These are phyloP conservation scores for Aleiodes testaceus DNA, from an alignment of 2,888 invertebrate species.

Conservation along the genomic window DNA sequence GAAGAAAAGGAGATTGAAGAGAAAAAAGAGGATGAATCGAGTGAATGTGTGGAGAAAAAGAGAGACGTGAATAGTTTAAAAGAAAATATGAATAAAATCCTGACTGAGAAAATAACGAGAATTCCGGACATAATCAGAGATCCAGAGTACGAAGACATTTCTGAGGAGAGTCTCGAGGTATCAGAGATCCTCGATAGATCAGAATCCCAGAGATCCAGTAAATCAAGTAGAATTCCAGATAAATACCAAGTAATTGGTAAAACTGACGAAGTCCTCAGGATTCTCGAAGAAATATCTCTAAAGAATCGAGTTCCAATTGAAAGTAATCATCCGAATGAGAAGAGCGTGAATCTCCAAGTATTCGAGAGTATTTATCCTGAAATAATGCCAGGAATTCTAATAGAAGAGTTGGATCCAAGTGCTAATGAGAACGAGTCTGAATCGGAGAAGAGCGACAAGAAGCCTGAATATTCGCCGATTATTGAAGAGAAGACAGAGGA, in stretches of 20 bases:
- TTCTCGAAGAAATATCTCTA: slow-evolving; percentile 62
- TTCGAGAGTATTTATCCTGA: slow-evolving; percentile 46
- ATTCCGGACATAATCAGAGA: slow-evolving; percentile 52
- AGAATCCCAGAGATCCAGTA: slow-evolving; percentile 56
- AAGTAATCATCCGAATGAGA: slow-evolving; percentile 39
- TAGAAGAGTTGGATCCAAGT: not conserved
- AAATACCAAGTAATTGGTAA: slow-evolving; percentile 62
- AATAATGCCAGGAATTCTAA: slow-evolving; percentile 30
- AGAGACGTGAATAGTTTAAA: not conserved
- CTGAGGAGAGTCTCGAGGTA: slow-evolving; percentile 69
- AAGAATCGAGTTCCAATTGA: not conserved
- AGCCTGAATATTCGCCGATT: not conserved
- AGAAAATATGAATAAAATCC: not conserved
- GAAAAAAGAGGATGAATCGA: not conserved
- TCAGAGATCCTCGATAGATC: slow-evolving; percentile 68
- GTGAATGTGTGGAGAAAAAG: not conserved
- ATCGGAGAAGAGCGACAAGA: not conserved
- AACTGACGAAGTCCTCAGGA: slow-evolving; percentile 63
- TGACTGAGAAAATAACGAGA: slow-evolving; percentile 1
- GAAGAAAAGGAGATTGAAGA: not conserved
- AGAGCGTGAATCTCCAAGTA: slow-evolving; percentile 46
- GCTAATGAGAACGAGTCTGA: slow-evolving; percentile 7
- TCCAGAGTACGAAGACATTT: slow-evolving; percentile 70
- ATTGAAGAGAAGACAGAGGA: slow-evolving; percentile 54
- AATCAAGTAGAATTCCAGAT: slow-evolving; percentile 57